Conservation (phyloP, 2,888 invertebrate species). For the Coelogynopora nodosa region DNA sequence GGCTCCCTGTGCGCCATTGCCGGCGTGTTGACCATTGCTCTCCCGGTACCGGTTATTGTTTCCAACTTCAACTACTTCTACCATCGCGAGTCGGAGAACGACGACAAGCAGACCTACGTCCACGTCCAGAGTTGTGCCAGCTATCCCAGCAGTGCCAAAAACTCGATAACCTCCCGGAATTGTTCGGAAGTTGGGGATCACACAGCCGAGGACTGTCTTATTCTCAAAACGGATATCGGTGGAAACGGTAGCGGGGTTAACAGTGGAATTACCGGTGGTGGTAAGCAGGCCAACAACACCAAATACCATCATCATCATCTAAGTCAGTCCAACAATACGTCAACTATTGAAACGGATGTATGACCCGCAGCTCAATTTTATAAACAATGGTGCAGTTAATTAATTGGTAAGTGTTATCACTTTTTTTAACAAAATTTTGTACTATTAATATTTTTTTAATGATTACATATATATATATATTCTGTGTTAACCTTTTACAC, state of each 20-base stretch:
- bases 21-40: conserved; percentile 96
- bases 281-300: neutral
- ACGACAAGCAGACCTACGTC: conserved; percentile 47
- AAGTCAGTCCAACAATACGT: neutral
- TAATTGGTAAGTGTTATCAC: too few species aligned
- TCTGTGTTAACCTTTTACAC: too few species aligned
- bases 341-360: neutral
- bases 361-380: too few species aligned
- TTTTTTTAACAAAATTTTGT: too few species aligned
- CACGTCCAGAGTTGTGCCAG: conserved; percentile 42
- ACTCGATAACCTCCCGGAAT: neutral
- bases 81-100: conserved; percentile 86
- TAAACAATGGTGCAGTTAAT: too few species aligned
- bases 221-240: neutral
- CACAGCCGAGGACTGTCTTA: neutral
- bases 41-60: conserved; percentile 98
- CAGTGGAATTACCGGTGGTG: neutral
- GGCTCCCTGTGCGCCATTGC: conserved; percentile 98
- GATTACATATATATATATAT: too few species aligned
- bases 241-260: neutral
- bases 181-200: neutral
- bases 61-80: conserved; percentile 99
- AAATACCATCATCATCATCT: neutral
- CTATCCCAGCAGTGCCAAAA: neutral
- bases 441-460: too few species aligned